phyloP scores from a whole-genome alignment of 2,797 vertebrate genomes.

The Myoxocephalus aenaeus region DNA sequence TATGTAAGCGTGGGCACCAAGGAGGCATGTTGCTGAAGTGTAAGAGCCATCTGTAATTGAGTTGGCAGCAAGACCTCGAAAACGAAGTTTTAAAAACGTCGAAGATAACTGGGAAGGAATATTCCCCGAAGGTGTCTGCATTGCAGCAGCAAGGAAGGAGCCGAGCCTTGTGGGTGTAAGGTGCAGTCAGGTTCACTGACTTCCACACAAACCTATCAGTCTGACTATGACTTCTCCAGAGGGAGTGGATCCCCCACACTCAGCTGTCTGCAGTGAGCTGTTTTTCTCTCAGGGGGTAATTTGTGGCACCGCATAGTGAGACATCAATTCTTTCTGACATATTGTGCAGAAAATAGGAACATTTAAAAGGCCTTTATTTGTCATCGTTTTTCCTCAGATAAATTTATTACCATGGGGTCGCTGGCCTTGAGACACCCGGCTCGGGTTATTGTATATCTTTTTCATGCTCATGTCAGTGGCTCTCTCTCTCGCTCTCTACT shows the following conservation, averaged over 20 bases:
- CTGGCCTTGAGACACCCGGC: constrained; percentile 56
- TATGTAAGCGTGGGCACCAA: constrained; percentile 28
- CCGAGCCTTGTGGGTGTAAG: constrained; percentile 55
- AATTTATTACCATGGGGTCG: constrained; percentile 67
- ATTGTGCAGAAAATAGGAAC: constrained; percentile 73
- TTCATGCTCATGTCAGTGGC: constrained; percentile 26
- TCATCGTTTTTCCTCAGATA: constrained; percentile 70
- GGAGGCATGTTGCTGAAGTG: constrained; percentile 51
- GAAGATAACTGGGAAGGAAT: constrained; percentile 39
- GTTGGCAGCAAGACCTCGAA: constrained; percentile 51
- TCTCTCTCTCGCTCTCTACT: constrained; percentile 8
- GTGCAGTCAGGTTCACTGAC: constrained; percentile 60
- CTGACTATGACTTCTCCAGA: constrained; percentile 63
- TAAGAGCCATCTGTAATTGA: constrained; percentile 61
- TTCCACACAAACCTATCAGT: constrained; percentile 66
- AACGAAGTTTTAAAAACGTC: constrained; percentile 34
- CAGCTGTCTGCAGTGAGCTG: constrained; percentile 62
- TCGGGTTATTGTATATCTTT: constrained; percentile 50
- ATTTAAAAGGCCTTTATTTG: constrained; percentile 81
- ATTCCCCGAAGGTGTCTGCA: constrained; percentile 55
- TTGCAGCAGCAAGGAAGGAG: constrained; percentile 51
- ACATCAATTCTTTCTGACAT: constrained; percentile 77
- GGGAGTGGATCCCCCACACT: constrained; percentile 61
- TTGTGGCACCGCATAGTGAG: constrained; percentile 67
- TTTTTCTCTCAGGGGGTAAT: constrained; percentile 76